Evolutionary conservation across 2,113 vertebrate genomes (phyloP), one percentile per base, ranked within the genome.

Genomic region (Copsychus sechellarum): DNA sequence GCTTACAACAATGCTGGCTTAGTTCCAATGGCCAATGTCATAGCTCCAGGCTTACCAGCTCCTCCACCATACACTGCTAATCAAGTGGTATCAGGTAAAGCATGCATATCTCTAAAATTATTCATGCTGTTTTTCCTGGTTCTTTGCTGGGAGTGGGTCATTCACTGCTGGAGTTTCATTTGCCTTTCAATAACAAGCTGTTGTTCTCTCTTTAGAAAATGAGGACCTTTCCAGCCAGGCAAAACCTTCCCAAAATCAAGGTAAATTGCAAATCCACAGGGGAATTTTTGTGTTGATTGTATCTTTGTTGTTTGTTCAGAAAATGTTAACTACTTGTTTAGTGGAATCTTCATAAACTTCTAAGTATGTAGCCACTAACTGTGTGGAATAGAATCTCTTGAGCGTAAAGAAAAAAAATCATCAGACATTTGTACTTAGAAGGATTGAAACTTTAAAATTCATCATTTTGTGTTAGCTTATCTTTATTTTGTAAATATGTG

Each of bases 1-100:
- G 99, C 98, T 92, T 99, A 99, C 96, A 99, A 99, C 98, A 99
- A 99, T 95, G 98, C 99, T 93, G 98, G 99, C 94, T 98, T 99
- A 97, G 99, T 99, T 97, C 98, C 99, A 70, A 85, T 99, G 96
- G 98, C 99, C 96, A 99, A 98, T 98, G 98, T 99, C 96, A 98
- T 99, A 97, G 98, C 99, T 95, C 97, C 99, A 93, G 98, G 96
- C 81, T 97, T 99, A 94, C 96, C 98, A 93, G 99, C 99, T 97
- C 98, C 99, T 92, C 98, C 98, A 57, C 97, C 99, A 28, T 99
- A 99, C 97, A 97, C 97, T 96, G 95, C 98, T 86, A 98, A 98
- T 97, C 98, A 98, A 97, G 98, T 97, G 95, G 97, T 96, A 96
- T 96, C 99, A 99, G 99, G 99, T 99, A 99, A 98, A 97, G 94